These are phyloP conservation scores for Mantis religiosa DNA, from an alignment of 2,888 invertebrate species.

Conservation along the genomic window DNA sequence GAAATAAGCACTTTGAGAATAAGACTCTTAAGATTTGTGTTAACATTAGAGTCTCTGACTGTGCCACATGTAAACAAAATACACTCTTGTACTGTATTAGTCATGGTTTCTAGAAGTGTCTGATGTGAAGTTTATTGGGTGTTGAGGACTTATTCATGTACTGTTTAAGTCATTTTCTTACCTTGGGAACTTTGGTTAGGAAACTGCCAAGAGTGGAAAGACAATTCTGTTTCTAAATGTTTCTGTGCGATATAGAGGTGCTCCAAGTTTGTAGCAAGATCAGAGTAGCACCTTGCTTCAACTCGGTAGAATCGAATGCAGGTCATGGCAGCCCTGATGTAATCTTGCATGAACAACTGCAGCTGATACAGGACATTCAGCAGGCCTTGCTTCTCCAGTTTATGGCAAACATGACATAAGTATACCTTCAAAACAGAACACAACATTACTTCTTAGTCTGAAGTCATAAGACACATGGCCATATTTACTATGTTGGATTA, in stretches of 20 bases:
- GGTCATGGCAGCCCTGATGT: constrained; percentile 73
- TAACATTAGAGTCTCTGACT: no score
- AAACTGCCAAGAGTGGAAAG: neutral
- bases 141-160: no score
- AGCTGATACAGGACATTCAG: constrained; percentile 70
- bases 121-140: no score
- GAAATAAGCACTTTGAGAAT: no score
- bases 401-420: constrained; percentile 65
- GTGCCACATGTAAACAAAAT: no score
- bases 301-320: constrained; percentile 72
- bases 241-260: constrained; percentile 56
- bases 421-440: constrained; percentile 49
- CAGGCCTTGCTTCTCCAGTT: constrained; percentile 63
- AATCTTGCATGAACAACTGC: constrained; percentile 67
- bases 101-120: no score
- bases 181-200: neutral
- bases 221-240: constrained; percentile 59
- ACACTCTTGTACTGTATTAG: no score
- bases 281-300: constrained; percentile 53
- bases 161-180: neutral
- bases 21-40: no score
- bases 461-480: no score
- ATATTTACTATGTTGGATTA: no score
- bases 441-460: no score
- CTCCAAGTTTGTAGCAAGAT: constrained; percentile 51